Evolutionary conservation across 30 jellyfish, hydroid and myxozoan species (phyloP).

Genomic region (Sanderia malayensis): DNA sequence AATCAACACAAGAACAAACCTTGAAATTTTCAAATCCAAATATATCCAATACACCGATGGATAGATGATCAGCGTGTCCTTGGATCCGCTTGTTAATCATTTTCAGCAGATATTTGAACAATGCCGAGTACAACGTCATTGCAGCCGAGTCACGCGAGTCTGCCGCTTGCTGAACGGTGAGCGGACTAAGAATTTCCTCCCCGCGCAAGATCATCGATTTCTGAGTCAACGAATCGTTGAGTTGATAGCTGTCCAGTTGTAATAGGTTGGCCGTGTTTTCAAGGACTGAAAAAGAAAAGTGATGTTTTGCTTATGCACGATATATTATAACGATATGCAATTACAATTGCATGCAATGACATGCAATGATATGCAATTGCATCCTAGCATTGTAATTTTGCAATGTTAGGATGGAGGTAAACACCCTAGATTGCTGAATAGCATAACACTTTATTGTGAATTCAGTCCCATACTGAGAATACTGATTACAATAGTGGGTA

Average conservation of each 20-base stretch:
- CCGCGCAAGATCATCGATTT: slow-evolving; percentile 92
- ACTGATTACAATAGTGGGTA: too few species aligned
- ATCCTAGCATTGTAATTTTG: too few species aligned
- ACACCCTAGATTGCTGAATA: too few species aligned
- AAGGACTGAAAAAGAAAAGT: slow-evolving; percentile 57
- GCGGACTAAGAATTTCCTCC: slow-evolving; percentile 89
- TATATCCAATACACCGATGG: slow-evolving; percentile 85
- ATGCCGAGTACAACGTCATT: slow-evolving; percentile 87
- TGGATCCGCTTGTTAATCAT: slow-evolving; percentile 67
- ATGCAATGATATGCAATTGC: too few species aligned
- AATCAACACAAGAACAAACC: slow-evolving; percentile 43
- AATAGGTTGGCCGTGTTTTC: slow-evolving; percentile 80
- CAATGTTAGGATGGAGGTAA: too few species aligned
- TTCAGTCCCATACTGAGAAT: too few species aligned
- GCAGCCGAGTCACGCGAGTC: slow-evolving; percentile 92
- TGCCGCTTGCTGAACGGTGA: slow-evolving; percentile 92
- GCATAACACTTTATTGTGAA: too few species aligned
- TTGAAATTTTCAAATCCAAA: slow-evolving; percentile 94
- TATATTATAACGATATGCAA: too few species aligned
- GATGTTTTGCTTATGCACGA: too few species aligned
- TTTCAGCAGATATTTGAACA: slow-evolving; percentile 77
- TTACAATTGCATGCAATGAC: too few species aligned
- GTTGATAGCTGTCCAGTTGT: slow-evolving; percentile 74
- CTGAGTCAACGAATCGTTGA: slow-evolving; percentile 86
- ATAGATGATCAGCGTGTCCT: slow-evolving; percentile 59